Conservation (phyloP, 2,888 invertebrate genomes). For the Drosophila emarginata region DNA sequence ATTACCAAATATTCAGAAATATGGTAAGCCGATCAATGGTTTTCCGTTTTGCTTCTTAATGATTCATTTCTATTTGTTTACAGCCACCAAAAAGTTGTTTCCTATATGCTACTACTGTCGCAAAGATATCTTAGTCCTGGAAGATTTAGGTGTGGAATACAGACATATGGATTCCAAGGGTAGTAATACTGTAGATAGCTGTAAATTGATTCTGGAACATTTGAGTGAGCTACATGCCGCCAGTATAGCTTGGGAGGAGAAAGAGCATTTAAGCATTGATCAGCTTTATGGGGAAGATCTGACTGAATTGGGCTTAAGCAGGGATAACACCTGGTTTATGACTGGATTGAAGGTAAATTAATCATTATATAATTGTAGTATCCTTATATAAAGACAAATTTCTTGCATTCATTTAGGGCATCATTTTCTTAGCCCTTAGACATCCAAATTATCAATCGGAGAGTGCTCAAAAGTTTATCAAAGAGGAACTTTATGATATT, state of each 20-base stretch:
- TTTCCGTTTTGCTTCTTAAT: background rate
- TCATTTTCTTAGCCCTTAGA: slow-evolving; percentile 66
- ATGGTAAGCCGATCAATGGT: slow-evolving; percentile 50
- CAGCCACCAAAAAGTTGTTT: slow-evolving; percentile 61
- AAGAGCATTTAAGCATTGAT: slow-evolving; percentile 62
- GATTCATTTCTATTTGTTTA: background rate
- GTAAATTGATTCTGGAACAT: slow-evolving; percentile 61
- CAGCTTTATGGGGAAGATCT: slow-evolving; percentile 55
- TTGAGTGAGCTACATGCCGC: slow-evolving; percentile 72
- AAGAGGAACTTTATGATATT: slow-evolving; percentile 57
- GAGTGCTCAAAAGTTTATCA: slow-evolving; percentile 60
- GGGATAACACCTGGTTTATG: slow-evolving; percentile 69
- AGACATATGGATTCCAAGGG: slow-evolving; percentile 53
- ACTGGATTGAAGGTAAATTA: slow-evolving; percentile 68
- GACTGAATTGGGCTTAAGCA: slow-evolving; percentile 58
- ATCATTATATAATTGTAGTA: too few species aligned
- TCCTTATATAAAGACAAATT: background rate
- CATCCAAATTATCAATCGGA: slow-evolving; percentile 71
- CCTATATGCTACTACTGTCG: slow-evolving; percentile 70
- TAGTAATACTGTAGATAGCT: slow-evolving; percentile 52
- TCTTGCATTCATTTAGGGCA: slow-evolving; percentile 49
- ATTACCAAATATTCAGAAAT: slow-evolving; percentile 72
- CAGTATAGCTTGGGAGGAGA: slow-evolving; percentile 76
- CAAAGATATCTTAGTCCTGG: slow-evolving; percentile 72
- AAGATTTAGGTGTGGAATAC: slow-evolving; percentile 64